These are phyloP conservation scores for Trochalopteron elliotii DNA, from an alignment of 2,113 vertebrate species.

Conservation along the genomic window DNA sequence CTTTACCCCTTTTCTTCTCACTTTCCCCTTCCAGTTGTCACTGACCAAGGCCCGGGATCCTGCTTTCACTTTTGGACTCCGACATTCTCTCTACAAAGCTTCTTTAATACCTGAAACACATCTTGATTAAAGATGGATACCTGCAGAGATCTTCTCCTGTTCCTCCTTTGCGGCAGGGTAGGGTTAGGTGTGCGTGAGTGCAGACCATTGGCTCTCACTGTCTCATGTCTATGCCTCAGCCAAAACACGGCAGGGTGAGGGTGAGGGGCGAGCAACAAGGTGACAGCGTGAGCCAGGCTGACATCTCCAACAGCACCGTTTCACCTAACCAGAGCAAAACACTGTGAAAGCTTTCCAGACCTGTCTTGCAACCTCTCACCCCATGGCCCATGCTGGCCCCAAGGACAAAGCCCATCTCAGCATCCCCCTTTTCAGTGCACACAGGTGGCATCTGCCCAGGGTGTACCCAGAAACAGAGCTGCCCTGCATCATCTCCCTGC, in stretches of 20 bases:
- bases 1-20: not conserved
- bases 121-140: not conserved
- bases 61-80: not conserved
- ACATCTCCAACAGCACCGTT: not conserved
- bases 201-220: accelerated
- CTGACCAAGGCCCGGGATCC: not conserved
- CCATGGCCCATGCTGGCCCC: accelerated
- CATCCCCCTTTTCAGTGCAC: not conserved
- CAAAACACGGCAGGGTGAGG: not conserved
- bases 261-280: not conserved
- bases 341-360: not conserved
- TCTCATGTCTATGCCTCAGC: not conserved
- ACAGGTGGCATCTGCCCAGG: not conserved
- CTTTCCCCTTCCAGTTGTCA: not conserved
- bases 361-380: accelerated
- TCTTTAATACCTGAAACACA: not conserved
- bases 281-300: not conserved
- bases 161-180: not conserved
- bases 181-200: not conserved
- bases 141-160: not conserved
- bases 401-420: not conserved
- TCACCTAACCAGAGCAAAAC: not conserved
- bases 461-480: not conserved
- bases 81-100: not conserved
- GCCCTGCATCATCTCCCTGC: not conserved